Base-by-base conservation (phyloP, 2,888 invertebrate species). In the Caenorhabditis drosophilae region DNA sequence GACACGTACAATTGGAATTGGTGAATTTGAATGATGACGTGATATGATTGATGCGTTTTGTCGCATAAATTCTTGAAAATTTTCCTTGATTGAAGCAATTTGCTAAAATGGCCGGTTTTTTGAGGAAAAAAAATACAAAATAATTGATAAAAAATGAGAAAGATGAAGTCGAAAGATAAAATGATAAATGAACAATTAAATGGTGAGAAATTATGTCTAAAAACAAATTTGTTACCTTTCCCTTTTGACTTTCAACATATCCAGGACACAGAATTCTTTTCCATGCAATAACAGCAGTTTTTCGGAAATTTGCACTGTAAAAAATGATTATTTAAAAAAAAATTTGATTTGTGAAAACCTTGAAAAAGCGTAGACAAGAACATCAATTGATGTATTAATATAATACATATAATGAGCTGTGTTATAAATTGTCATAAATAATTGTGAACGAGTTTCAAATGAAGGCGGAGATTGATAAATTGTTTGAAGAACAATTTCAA, bases 301-400 rank as follows among this genome's bases (percentile, higher is more conserved):
- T 77, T 1, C 80, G 80, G 73, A 80, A 80, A 56, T 79, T 79
- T 34, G 78, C 79, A 59, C 80, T 81, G 66, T 62, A 80, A 76
- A 16, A n/a, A 15, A n/a, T 15, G n/a, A 38, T 1, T 18, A 22
- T 48, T 40, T 9, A 27, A 48, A 18, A 52, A 46, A 16, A 40
- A 55, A n/a, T n/a, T n/a, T n/a, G n/a, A 59, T 45, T 42, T 31
- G 56, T 23, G 20, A 7, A 47, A 16, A 80, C 80, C 81, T 81
- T 25, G 81, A 81, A 48, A 81, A 81, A 2, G 82, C 82, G 49
- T 82, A 82, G 12, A 82, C 82, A 26, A 82, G 54, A 16, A 82
- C 77, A 67, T 82, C 82, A 48, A 77, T 75, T 26, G 81, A 78
- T 35, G 81, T 79, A 57, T 81, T 82, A 45, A 79, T 50, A 50